Evolutionary conservation across 2,113 vertebrate species (phyloP).

Genomic region (Bubo blakistoni): DNA sequence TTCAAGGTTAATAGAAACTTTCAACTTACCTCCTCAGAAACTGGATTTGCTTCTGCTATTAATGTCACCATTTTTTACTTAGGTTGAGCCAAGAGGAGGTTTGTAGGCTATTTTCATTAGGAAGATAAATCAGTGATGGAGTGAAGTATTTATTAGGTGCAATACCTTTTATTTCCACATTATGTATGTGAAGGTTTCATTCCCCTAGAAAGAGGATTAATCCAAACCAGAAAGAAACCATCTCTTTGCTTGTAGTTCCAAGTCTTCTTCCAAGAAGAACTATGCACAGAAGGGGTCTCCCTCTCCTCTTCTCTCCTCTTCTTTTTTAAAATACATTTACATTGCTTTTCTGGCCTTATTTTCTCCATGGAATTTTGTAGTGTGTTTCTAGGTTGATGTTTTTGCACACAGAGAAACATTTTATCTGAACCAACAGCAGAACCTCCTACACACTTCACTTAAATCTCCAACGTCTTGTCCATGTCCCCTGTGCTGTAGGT

Average conservation of each 20-base stretch:
- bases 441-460: background rate
- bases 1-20: constrained; percentile 8
- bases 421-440: background rate
- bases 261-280: background rate
- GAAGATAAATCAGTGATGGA: background rate
- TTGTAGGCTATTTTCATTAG: background rate
- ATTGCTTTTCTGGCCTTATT: background rate
- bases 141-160: background rate
- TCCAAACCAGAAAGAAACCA: background rate
- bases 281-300: background rate
- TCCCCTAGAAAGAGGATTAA: background rate
- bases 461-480: background rate
- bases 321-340: background rate
- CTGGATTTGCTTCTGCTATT: background rate
- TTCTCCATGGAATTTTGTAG: background rate
- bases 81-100: background rate
- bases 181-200: background rate
- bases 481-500: background rate
- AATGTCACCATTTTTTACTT: background rate
- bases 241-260: background rate
- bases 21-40: background rate
- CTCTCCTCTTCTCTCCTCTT: background rate
- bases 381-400: background rate
- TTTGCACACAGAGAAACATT: background rate
- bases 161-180: background rate